phyloP scores from a whole-genome alignment of 2,113 vertebrate genomes.

The Romanogobio albipinnatus region DNA sequence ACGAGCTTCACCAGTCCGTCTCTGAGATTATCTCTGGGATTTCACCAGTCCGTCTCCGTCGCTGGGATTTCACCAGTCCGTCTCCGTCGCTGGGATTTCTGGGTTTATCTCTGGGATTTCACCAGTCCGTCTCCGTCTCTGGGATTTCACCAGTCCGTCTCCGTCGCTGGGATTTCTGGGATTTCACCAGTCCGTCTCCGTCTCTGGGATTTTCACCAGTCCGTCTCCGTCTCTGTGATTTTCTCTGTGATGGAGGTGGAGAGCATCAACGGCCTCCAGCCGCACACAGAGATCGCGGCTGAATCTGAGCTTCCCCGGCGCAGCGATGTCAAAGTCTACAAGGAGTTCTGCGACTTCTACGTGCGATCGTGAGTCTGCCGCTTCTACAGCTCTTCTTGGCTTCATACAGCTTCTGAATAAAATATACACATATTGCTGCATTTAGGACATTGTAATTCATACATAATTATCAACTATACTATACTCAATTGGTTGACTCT shows the following conservation, averaged over 20 bases:
- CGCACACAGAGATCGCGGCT: slow-evolving; percentile 60
- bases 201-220: not conserved
- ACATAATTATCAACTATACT: not conserved
- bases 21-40: no score
- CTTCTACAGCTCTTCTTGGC: not conserved
- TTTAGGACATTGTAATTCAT: no score
- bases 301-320: slow-evolving; percentile 85
- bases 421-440: not conserved
- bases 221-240: not conserved
- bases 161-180: no score
- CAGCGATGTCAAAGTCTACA: slow-evolving; percentile 95
- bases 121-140: no score
- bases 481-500: not conserved
- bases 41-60: no score
- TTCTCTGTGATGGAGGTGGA: slow-evolving; percentile 70
- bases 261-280: slow-evolving; percentile 63
- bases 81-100: no score
- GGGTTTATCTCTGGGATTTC: no score
- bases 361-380: slow-evolving; percentile 89
- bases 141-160: no score
- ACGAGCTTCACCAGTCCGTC: not conserved
- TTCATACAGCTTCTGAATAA: not conserved
- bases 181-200: not conserved
- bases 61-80: no score
- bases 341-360: slow-evolving; percentile 99